Base-by-base conservation (phyloP, 1,140 invertebrate species). In the Hycleus cichorii region DNA sequence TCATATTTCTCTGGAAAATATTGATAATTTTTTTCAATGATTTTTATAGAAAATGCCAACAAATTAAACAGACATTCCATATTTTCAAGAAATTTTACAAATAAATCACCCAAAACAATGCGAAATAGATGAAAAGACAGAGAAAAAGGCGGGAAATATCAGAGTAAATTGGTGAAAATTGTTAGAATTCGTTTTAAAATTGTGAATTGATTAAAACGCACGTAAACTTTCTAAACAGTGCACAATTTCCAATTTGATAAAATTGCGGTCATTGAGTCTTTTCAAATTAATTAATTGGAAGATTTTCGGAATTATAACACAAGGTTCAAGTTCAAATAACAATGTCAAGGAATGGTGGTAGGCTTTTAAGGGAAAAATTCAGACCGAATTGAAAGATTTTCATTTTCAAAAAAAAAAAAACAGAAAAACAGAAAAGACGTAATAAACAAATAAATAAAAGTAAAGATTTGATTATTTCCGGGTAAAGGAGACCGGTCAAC, bases 261-360 rank as follows among this genome's bases (percentile, higher is more conserved):
- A 53, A 53, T 46, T 53, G 51, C 51, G 51, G 51, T 53, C 51
- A 53, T 53, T 32, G 32, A 39, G n/a, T 46, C 12, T 49, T 49
- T 3, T 1, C n/a, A 40, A 10, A 44, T 44, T 25, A 52, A 52
- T 52, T 43, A 39, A 44, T 48, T 38, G 48, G 44, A 53, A 53
- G 38, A 53, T 42, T 53, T 18, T 24, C 39, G 27, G 44, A 39
- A 46, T 45, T 42, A 44, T 39, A 45, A 27, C 8, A 32, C 45
- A 46, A 42, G 45, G 51, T 53, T 53, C 51, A 53, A 53, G 51
- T 53, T 53, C 51, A 53, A 42, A 46, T 45, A 53, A 45, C 38
- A n/a, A n/a, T 6, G 26, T 2, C 18, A 32, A 24, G 44, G 45
- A 44, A 44, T 44, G 2, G 2, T 6, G 27, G 27, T 32, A 53